These are phyloP conservation scores for Drosophila neocordata DNA, from an alignment of 1,140 invertebrate species.

Conservation along the genomic window DNA sequence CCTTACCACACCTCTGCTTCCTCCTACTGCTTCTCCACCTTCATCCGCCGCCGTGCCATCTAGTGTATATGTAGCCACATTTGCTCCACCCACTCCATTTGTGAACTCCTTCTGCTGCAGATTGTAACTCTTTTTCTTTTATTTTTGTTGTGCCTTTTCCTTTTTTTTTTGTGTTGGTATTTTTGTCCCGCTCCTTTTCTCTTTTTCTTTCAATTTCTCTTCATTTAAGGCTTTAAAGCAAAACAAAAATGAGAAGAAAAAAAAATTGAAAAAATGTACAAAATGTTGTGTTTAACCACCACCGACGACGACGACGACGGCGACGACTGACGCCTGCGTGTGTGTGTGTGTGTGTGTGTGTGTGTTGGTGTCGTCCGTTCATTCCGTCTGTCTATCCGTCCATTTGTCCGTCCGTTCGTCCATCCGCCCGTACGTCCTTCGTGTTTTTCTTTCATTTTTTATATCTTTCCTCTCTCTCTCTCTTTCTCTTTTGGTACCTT, in stretches of 20 bases:
- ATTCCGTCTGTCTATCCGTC: not conserved
- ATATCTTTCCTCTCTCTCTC: not conserved
- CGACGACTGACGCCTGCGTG: constrained; percentile 17
- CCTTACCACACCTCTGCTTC: no score
- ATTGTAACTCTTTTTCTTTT: constrained; percentile 15
- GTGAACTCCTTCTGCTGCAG: not conserved
- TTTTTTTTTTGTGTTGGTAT: not conserved
- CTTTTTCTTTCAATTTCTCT: constrained; percentile 1
- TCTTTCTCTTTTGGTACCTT: constrained; percentile 35
- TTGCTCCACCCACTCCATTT: not conserved
- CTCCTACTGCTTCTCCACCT: not conserved
- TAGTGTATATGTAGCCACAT: not conserved
- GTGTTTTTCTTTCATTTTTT: not conserved
- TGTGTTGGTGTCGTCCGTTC: not conserved
- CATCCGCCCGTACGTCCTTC: not conserved
- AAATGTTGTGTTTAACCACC: constrained; percentile 16
- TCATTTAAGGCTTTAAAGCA: constrained; percentile 16
- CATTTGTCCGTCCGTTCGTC: not conserved
- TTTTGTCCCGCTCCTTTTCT: not conserved
- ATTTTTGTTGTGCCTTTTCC: not conserved
- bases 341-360: no score
- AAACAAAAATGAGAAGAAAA: not conserved
- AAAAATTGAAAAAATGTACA: not conserved
- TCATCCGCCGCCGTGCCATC: constrained; percentile 19
- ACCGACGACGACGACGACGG: not conserved